Base-by-base conservation (phyloP, 2,888 invertebrate genomes). In the Euspilapteryx auroguttella region DNA sequence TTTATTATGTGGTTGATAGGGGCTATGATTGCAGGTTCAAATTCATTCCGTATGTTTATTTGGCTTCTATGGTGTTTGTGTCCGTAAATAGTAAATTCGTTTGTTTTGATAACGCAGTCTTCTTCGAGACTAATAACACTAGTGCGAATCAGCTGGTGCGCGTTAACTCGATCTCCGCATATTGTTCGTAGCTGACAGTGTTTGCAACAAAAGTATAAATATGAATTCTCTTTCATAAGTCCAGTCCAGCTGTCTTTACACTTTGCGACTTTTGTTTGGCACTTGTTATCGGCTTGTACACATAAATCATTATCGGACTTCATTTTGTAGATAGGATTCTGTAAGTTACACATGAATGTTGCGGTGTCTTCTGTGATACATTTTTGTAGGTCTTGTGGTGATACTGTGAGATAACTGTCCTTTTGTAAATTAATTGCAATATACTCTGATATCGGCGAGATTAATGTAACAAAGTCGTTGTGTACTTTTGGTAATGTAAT, bases 181-280 rank as follows among this genome's bases (percentile, higher is more conserved):
- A 24, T 24, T 24, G 14, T 24, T 24, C 24, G 24, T 24, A 24
- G 10, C 13, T 24, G 24, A 24, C 24, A 24, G 12, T 9, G 12
- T n/a, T 12, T 9, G 24, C 24, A 24, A 13, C 24, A 24, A 24
- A 24, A 24, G 9, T 24, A 13, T 13, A 24, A 13, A 13, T 24
- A 24, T 2, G 24, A 12, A 13, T 24, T 24, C n/a, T 5, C 13
- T 13, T 24, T 13, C 13, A n/a, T 9, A 2, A 24, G 9, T 12
- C 12, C n/a, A n/a, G 3, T 24, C 12, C 12, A 12, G 9, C 4
- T 24, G 8, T 24, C 13, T 12, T 24, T 13, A 9, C 24, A 24
- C 24, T 12, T n/a, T 12, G 24, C 24, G 13, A 24, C 8, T 17
- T 17, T 17, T 6, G 8, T 17, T 17, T 17, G 5, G 8, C 17